Evolutionary conservation across 2,797 vertebrate genomes (phyloP), one percentile per base, ranked within the genome.

Genomic region (Tiaroga cobitis): DNA sequence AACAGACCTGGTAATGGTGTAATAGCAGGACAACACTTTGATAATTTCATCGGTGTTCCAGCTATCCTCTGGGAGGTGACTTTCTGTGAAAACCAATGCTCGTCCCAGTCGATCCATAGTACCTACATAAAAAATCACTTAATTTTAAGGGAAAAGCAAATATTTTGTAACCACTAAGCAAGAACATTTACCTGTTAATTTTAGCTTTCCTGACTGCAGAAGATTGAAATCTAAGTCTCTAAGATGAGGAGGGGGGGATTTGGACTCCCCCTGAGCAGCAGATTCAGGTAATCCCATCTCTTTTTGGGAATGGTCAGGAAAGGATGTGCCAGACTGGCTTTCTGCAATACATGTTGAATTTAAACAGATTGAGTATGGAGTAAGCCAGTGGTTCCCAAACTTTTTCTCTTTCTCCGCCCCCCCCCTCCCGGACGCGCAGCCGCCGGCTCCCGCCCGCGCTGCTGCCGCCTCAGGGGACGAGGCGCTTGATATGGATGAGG

Each of bases 91-190:
- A 59, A 95, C 90, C 87, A 96, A 88, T 29, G 92, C 94, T 2
- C 94, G 93, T 3, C 94, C 95, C 56, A 95, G 61, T 91, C 95
- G 90, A 93, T 96, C 95, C 85, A 94, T 92, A 2, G 95, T 96
- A 84, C 95, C 95, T 96, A 61, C 5, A 18, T 0, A 5, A 16
- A 16, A 51, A 68, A 54, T 10, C 4, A 19, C 8, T 37, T 80
- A 21, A 67, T 65, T 21, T 69, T 69, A 34, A 37, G 13, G 5
- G 13, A 24, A 24, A 3, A n/a, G 18, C 73, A 75, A 2, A 51
- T 68, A 51, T 51, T 34, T 34, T 21, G 63, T 37, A 68, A 69
- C 13, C 7, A 69, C 26, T 34, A 69, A 67, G 43, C 46, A 69
- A 69, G 43, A 68, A 54, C 6, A 72, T 21, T n/a, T 85, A 89